Conservation (phyloP, 1,140 invertebrate genomes). For the Diabrotica undecimpunctata region DNA sequence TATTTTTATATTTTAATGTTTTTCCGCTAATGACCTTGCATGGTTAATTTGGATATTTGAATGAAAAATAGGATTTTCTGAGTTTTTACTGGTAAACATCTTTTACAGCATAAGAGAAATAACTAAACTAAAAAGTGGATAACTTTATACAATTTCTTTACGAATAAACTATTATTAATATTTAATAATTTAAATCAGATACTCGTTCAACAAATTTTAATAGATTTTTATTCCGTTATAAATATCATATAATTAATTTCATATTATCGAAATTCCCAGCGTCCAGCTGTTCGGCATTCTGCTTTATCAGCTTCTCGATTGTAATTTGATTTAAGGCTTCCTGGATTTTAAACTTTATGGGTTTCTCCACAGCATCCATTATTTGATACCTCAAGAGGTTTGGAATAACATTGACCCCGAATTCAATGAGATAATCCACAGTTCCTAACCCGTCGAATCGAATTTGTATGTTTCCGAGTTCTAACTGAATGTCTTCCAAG, state of each 20-base stretch:
- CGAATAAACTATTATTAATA: no score
- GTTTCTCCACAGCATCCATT: slow-evolving; percentile 74
- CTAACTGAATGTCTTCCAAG: slow-evolving; percentile 69
- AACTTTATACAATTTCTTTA: no score
- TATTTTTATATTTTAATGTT: no score
- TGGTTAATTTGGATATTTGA: no score
- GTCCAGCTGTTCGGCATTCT: slow-evolving; percentile 62
- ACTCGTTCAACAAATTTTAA: no score
- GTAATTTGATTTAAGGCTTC: slow-evolving; percentile 68
- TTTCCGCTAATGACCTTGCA: no score
- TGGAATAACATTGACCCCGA: slow-evolving; percentile 71
- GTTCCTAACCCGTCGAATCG: slow-evolving; percentile 73
- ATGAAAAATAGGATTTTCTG: no score
- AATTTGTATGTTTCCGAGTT: slow-evolving; percentile 79
- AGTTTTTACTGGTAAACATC: no score
- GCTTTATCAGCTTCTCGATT: slow-evolving; percentile 66
- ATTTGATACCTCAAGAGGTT: slow-evolving; percentile 81
- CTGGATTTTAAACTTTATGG: slow-evolving; percentile 64
- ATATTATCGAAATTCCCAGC: slow-evolving; percentile 49
- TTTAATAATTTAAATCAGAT: no score
- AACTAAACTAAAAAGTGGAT: no score
- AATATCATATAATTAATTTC: slow-evolving; percentile 12
- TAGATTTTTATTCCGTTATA: background rate
- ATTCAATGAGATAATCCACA: slow-evolving; percentile 76
- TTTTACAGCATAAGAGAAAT: no score